Evolutionary conservation across 2,888 invertebrate genomes (phyloP), one percentile per base, ranked within the genome.

Genomic region (Nephrotoma guestfalica): DNA sequence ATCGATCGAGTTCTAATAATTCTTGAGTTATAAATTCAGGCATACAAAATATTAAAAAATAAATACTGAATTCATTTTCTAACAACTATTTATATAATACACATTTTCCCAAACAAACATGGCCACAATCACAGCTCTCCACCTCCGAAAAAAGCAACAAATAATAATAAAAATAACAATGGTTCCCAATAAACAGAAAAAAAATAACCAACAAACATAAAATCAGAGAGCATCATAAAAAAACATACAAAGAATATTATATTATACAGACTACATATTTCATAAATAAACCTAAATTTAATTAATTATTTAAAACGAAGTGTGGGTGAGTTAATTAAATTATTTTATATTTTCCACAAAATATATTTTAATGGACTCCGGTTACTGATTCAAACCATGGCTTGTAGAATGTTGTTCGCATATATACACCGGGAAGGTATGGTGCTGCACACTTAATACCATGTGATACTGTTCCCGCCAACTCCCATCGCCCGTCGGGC

Each of bases 371-470:
- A 89, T 93, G 93, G 5, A 96, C 94, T 57, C 96, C 96, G n/a
- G 96, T 97, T 89, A 97, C 95, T 89, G 95, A 95, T 90, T 95
- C 95, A 87, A 98, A 93, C 98, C 98, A 98, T 0, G 97, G 96
- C 89, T 97, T 97, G 91, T 97, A 98, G 92, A 93, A 97, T 0
- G 97, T 96, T 88, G 97, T 97, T 89, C 97, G 93, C 97, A 98
- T 98, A 91, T 98, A 98, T 51, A 98, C 97, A 9, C 98, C 98
- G 0, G 97, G 97, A 41, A 97, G 92, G 92, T 96, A 97, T 0
- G 97, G 97, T 4, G 97, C 96, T 0, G 97, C 97, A 89, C 98
- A 98, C 90, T 97, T 97, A 89, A 97, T 97, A n/a, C 98, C 98
- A 89, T 98, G 97, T 6, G 97, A 97, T 0, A 98, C 98, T 0